Evolutionary conservation across 2,888 invertebrate genomes (phyloP), one percentile per base, ranked within the genome.

Genomic region (Campopleginae sp.): DNA sequence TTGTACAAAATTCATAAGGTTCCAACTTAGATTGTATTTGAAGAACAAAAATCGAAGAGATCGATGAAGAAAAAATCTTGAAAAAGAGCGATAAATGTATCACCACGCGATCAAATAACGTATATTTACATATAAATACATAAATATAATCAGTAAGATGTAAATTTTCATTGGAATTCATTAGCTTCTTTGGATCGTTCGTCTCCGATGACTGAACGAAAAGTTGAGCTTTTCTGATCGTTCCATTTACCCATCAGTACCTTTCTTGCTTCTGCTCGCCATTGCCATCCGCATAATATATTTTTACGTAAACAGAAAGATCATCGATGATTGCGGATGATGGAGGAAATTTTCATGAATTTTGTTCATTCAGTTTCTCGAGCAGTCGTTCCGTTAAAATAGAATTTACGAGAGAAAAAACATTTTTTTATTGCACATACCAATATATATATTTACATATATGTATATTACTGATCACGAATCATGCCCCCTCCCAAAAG

Each of bases 1-100:
- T 80, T 85, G 85, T 85, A 82, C 82, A 84, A 85, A 85, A 85
- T 85, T 77, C 72, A 77, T 44, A 77, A 80, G 46, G 76, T 70
- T 81, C 68, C 71, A 82, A 80, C 65, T 44, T 82, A 76, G 58
- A 77, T 77, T 72, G 68, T 80, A 82, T 72, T 77, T 66, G 44
- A 65, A 19, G 14, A 38, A 77, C 33, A 58, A 71, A 54, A 72
- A 14, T 72, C 65, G 58, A 68, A 75, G 65, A 70, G 31, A 66
- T 84, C 66, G 65, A 77, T 51, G 61, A 79, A 78, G 63, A 65
- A 79, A 77, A 27, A 48, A 63, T 74, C 31, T 78, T 75, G 14
- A 65, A 65, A 81, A 68, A 71, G 63, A 70, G 70, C 61, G 75
- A 63, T 77, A 72, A 44, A 65, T 78, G 54, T 78, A 74, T 82